Base-by-base conservation (phyloP, 2,888 invertebrate species). In the Leucania comma region DNA sequence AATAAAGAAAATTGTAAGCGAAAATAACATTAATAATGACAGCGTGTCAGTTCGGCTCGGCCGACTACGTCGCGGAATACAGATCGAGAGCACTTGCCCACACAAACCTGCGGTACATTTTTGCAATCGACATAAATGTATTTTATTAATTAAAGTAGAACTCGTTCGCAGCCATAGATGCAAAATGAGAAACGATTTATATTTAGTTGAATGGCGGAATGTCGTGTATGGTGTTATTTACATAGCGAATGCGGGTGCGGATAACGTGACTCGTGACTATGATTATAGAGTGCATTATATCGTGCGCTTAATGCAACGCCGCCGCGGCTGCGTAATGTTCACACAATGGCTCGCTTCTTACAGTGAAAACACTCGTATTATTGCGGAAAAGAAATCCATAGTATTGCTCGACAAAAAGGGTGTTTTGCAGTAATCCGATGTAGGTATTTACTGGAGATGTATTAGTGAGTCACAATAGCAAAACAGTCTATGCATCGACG, bases 221-320 rank as follows among this genome's bases (percentile, higher is more conserved):
- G 89, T 89, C 90, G 89, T 92, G 92, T 88, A 90, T 88, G 89
- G 88, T 88, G 87, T 85, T 93, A 93, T 93, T 93, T 91, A 93
- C 90, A 90, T 89, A 92, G 92, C 85, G 75, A 91, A 89, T 88
- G 88, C 90, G 91, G 91, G 90, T 92, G 91, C 88, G 86, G 87
- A 88, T 92, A 91, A 90, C 89, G 90, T 89, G 90, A 87, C 90
- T 93, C 90, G 93, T 91, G 90, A 90, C 91, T 90, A 86, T 92
- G 92, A 93, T 93, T 93, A 91, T 90, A 91, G 90, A 89, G 89
- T 86, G 91, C 89, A 89, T 90, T 91, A 89, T 92, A 90, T 90
- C 90, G 91, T 90, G 92, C 89, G 89, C 89, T 90, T 91, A 93
- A 92, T 93, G 91, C 89, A 91, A 91, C 88, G 88, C 88, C 65